A percentile compares a stretch with the other conserved stretches of the same genome.
These are phyloP conservation scores for Chymomyza fuscimana DNA, from an alignment of 2,888 invertebrate species.

Conservation along the genomic window DNA sequence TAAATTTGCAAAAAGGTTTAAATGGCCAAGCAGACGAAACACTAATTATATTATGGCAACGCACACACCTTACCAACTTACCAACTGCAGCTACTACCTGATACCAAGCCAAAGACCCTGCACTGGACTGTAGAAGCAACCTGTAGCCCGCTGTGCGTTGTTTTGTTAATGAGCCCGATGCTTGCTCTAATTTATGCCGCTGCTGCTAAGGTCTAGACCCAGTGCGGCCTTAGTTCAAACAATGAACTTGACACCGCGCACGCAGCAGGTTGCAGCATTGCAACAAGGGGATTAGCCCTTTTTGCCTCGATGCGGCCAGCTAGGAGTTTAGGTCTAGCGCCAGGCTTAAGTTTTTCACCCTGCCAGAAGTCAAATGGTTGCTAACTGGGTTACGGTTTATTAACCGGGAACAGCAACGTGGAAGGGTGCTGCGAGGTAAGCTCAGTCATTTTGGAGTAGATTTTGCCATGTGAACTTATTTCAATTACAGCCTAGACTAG, in stretches of 20 bases:
- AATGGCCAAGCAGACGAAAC: conserved; percentile 13
- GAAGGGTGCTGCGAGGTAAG: background rate
- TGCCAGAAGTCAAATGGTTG: background rate
- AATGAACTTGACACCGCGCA: conserved; percentile 2
- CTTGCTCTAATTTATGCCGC: background rate
- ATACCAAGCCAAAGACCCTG: background rate
- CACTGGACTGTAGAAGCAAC: background rate
- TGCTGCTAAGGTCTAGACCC: background rate
- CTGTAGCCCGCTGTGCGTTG: conserved; percentile 33
- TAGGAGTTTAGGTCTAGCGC: background rate
- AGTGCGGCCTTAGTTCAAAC: background rate
- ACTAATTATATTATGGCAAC: conserved; percentile 28
- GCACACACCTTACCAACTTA: conserved; percentile 22
- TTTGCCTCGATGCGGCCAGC: background rate
- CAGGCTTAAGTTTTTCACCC: background rate
- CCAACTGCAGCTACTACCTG: conserved; percentile 7
- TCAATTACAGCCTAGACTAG: background rate
- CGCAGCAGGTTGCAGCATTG: conserved; percentile 5
- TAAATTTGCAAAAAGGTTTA: conserved; percentile 11
- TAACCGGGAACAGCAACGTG: background rate
- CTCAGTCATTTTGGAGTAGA: background rate
- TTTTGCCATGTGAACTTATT: background rate
- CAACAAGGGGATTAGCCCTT: background rate
- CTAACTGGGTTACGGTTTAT: background rate
- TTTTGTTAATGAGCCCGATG: conserved; percentile 39